Evolutionary conservation across 2,113 vertebrate genomes (phyloP).

Genomic region (Cyrtonyx montezumae): DNA sequence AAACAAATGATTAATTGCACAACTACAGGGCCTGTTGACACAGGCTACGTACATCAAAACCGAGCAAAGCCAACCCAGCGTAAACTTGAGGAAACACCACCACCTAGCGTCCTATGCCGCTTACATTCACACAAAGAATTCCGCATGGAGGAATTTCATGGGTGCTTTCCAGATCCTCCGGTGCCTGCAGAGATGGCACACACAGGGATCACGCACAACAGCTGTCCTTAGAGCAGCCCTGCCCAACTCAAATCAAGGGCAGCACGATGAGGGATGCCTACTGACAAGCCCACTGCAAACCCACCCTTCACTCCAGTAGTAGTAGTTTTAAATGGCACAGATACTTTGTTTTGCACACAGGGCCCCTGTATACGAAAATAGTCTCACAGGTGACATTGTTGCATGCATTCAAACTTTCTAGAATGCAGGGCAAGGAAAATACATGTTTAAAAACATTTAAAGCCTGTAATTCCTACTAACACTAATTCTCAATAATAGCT

Average conservation of each 20-base stretch:
- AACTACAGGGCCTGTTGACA: constrained; percentile 12
- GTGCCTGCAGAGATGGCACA: neutral
- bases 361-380: neutral
- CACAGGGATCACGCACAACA: neutral
- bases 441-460: neutral
- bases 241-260: neutral
- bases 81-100: constrained; percentile 46
- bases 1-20: constrained; percentile 46
- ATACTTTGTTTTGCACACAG: neutral
- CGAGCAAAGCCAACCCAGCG: neutral
- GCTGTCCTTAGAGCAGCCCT: neutral
- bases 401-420: neutral
- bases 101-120: constrained; percentile 46
- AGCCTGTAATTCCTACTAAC: neutral
- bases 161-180: neutral
- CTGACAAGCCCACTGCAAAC: neutral
- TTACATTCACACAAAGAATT: too few species aligned
- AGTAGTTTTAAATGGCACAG: neutral
- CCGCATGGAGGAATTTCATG: neutral
- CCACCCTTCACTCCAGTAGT: neutral
- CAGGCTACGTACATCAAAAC: neutral
- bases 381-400: neutral
- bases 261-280: neutral
- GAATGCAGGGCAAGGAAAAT: neutral
- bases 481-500: neutral